These are phyloP conservation scores for Cheilosia soror DNA, from an alignment of 2,888 invertebrate species.

Conservation along the genomic window DNA sequence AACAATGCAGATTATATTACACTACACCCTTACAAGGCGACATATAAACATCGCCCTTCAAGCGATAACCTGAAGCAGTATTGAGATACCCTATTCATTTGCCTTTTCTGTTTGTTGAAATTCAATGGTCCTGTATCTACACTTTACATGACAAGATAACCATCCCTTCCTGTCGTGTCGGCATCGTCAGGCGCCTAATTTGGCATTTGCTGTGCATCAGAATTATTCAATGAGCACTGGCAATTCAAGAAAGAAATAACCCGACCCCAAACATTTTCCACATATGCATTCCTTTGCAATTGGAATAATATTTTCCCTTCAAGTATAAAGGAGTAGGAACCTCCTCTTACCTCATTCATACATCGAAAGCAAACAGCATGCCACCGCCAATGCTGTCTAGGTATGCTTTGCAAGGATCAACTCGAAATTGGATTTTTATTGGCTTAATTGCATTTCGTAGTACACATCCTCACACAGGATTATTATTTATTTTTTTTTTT, in stretches of 20 bases:
- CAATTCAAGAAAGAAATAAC: background rate
- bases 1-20: background rate
- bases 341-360: background rate
- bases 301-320: slow-evolving; percentile 11
- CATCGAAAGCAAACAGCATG: background rate
- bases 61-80: background rate
- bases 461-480: slow-evolving; percentile 39
- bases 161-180: background rate
- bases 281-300: background rate
- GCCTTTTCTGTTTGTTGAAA: background rate
- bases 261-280: slow-evolving; percentile 6
- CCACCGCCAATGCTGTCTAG: background rate
- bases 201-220: slow-evolving; percentile 7
- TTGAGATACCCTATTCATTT: slow-evolving; percentile 4
- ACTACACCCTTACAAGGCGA: background rate
- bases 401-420: slow-evolving; percentile 49
- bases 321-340: background rate
- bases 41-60: background rate
- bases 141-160: background rate
- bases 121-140: slow-evolving; percentile 5
- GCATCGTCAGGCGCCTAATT: background rate
- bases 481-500: slow-evolving; percentile 21
- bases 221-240: slow-evolving; percentile 1
- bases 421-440: slow-evolving; percentile 72
- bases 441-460: slow-evolving; percentile 68